These are phyloP conservation scores for Ephestia elutella DNA, from an alignment of 1,140 invertebrate genomes.

Conservation along the genomic window DNA sequence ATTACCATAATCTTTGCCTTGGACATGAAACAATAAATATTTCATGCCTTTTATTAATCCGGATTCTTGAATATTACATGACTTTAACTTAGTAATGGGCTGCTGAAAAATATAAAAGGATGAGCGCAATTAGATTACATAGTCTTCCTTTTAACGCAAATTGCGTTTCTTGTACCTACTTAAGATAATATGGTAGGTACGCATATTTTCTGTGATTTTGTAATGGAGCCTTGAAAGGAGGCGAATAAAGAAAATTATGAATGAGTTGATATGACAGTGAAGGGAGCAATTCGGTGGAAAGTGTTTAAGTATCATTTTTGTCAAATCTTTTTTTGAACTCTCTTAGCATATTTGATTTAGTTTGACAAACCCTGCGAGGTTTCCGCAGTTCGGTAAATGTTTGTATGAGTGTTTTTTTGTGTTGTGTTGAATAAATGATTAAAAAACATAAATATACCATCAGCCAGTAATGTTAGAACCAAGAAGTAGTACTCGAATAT, in stretches of 20 bases:
- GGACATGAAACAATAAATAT: too few relatives aligned
- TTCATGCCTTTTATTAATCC: background rate
- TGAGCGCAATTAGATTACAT: constrained; percentile 36
- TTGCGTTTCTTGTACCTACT: constrained; percentile 23
- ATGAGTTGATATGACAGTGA: background rate
- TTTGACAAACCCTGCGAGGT: too few relatives aligned
- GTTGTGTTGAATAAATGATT: too few relatives aligned
- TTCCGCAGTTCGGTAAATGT: too few relatives aligned
- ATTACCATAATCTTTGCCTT: background rate
- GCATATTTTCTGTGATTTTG: constrained; percentile 5
- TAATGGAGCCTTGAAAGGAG: background rate
- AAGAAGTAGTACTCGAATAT: too few relatives aligned
- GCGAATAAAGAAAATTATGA: constrained; percentile 5
- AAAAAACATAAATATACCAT: too few relatives aligned
- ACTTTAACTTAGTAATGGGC: constrained; percentile 31
- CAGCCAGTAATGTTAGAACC: too few relatives aligned
- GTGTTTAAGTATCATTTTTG: too few relatives aligned
- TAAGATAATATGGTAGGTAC: background rate
- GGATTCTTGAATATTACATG: constrained; percentile 44
- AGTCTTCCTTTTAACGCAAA: constrained; percentile 36
- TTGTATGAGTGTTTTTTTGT: too few relatives aligned
- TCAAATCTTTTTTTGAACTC: too few relatives aligned
- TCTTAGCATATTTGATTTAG: too few relatives aligned
- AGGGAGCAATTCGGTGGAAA: constrained; percentile 2
- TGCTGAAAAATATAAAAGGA: constrained; percentile 38